A percentile compares a stretch with the other conserved stretches of the same genome.
phyloP scores from a whole-genome alignment of 2,797 vertebrate genomes.

The Amblyraja radiata region DNA sequence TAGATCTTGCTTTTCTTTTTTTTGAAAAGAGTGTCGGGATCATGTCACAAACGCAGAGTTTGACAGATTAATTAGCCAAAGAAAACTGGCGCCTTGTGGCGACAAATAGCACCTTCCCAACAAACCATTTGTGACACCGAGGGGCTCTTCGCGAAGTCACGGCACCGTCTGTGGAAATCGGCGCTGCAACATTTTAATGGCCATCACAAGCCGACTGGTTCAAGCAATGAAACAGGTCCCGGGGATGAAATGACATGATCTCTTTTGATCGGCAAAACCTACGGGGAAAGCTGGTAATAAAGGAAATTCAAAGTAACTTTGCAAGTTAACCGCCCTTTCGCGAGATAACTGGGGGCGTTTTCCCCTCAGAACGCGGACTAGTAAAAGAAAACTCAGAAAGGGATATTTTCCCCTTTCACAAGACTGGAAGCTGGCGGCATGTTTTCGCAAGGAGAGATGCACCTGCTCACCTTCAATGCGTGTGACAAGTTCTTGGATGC shows the following conservation, averaged over 20 bases:
- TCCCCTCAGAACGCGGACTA: background rate
- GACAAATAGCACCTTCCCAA: background rate
- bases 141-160: background rate
- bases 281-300: background rate
- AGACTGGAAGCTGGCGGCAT: background rate
- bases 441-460: conserved; percentile 9
- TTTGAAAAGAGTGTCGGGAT: background rate
- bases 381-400: background rate
- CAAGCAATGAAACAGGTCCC: background rate
- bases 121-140: background rate
- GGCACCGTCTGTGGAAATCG: background rate
- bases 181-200: background rate
- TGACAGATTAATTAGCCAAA: background rate
- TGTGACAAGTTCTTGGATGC: conserved; percentile 67
- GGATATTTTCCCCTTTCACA: background rate
- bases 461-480: conserved; percentile 67
- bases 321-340: background rate
- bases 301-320: background rate
- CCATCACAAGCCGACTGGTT: background rate
- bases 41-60: background rate
- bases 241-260: background rate
- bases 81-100: background rate
- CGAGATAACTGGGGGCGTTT: background rate
- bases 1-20: no score
- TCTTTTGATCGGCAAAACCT: no score